Evolutionary conservation across 37 sponge, comb jelly and placozoan genomes (phyloP).

Genomic region (Halisarca cf. caerulea): DNA sequence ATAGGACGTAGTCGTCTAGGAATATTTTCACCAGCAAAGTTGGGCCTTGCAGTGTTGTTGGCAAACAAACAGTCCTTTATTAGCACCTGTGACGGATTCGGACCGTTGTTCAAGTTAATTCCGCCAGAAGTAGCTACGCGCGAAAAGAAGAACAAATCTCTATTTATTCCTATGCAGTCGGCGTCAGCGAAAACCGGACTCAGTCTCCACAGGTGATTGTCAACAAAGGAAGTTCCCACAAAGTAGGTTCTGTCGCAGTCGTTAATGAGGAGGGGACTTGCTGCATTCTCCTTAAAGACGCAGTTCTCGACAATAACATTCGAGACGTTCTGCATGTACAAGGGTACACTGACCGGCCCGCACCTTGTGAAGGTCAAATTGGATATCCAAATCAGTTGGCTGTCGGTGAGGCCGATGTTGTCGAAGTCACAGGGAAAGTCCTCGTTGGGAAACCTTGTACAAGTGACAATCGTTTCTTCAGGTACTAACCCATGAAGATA

Average conservation of each 20-base stretch:
- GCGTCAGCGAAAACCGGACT: background rate
- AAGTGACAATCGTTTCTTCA: background rate
- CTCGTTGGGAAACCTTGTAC: slow-evolving; percentile 3
- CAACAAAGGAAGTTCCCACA: background rate
- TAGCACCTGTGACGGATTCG: background rate
- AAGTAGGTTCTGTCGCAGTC: background rate
- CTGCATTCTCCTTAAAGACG: slow-evolving; percentile 22
- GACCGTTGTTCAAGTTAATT: background rate
- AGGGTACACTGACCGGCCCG: slow-evolving; percentile 30
- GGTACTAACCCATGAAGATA: background rate
- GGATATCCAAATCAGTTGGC: slow-evolving; percentile 20
- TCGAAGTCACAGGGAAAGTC: slow-evolving; percentile 1
- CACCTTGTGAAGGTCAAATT: slow-evolving; percentile 61
- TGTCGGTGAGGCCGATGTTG: background rate
- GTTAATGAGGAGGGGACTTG: background rate
- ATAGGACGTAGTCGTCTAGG: background rate
- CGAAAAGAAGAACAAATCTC: slow-evolving; percentile 6
- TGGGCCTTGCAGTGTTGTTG: slow-evolving; percentile 16
- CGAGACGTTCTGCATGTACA: slow-evolving; percentile 23
- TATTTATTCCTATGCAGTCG: background rate
- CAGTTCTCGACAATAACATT: slow-evolving; percentile 48
- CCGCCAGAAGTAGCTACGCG: background rate
- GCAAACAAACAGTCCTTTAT: background rate
- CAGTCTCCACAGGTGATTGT: background rate
- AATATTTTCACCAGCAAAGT: background rate